Evolutionary conservation across 23 tunicate genomes (phyloP), one percentile per base, ranked within the genome.

Genomic region (Phallusia fumigata): DNA sequence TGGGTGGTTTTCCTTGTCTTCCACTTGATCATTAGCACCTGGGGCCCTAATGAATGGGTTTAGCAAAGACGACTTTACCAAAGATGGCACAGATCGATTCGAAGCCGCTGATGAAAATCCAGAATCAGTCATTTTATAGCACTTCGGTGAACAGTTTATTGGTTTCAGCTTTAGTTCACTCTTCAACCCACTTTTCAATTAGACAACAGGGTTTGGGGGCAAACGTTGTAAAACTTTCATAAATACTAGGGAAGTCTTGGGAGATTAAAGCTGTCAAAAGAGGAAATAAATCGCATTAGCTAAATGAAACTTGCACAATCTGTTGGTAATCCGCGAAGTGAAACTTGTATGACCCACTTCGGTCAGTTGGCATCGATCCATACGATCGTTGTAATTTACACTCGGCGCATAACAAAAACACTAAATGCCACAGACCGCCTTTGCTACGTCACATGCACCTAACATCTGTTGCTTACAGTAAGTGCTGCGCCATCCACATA

Each of bases 21-120:
- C 69, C 28, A 22, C 69, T 40, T 40, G 47, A 58, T 51, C 58
- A 51, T 58, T 58, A 28, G 76, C 2, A 28, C 65, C 52, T 30
- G 18, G 77, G 3, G 82, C 53, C 36, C 75, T 30, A 31, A 76
- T 44, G 64, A 84, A 77, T 19, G 90, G 52, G 85, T 91, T 91
- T 19, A 91, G 77, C 21, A 77, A 32, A 15, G 84, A 65, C 21
- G 90, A 87, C 50, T 86, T 45, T 8, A 91, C 53, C 15, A 86
- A 79, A 19, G 97, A 84, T 15, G 97, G 79, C 2, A 88, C 78
- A 24, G 97, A 83, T 15, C 97, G 88, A 36, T 92, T 84, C 44
- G 97, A 92, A 30, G 91, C 88, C 30, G 97, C 97, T 12, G 97
- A 92, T 44, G 97, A 92, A 76, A 92, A 92, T 32, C 97, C 97